These are phyloP conservation scores for Silvanus unidentatus DNA, from an alignment of 2,888 invertebrate genomes.

Conservation along the genomic window DNA sequence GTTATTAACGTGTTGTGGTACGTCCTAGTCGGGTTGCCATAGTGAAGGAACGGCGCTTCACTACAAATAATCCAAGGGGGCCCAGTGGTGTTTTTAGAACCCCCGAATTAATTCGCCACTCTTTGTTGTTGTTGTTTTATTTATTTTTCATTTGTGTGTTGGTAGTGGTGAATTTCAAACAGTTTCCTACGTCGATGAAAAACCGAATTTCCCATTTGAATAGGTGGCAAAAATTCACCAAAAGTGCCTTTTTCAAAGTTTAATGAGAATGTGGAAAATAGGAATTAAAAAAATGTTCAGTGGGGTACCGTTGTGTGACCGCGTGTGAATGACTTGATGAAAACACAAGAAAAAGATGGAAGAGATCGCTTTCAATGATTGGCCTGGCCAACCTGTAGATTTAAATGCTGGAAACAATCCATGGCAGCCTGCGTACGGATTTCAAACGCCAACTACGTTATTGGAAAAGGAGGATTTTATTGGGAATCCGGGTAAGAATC, in stretches of 20 bases:
- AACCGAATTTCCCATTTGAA: too few relatives aligned
- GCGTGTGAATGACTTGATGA: conserved; percentile 37
- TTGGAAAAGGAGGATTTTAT: conserved; percentile 56
- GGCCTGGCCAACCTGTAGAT: conserved; percentile 57
- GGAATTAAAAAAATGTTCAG: conserved; percentile 1
- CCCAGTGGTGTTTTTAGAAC: too few relatives aligned
- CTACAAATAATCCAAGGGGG: background rate
- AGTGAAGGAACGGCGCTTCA: conserved; percentile 1
- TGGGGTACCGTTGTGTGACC: conserved; percentile 29
- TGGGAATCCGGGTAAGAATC: conserved; percentile 55
- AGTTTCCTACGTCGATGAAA: too few relatives aligned
- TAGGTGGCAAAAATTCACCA: too few relatives aligned
- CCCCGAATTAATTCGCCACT: background rate
- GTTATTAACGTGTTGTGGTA: background rate
- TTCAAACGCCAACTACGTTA: conserved; percentile 57
- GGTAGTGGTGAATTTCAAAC: too few relatives aligned
- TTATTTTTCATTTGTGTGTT: background rate
- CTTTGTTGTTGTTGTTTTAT: background rate
- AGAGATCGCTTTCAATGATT: conserved; percentile 58
- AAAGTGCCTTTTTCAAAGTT: too few relatives aligned
- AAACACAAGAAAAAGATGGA: conserved; percentile 43
- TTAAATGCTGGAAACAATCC: conserved; percentile 60
- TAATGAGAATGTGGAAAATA: too few relatives aligned
- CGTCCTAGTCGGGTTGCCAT: background rate
- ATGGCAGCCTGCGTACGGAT: conserved; percentile 76